A percentile compares a stretch with the other conserved stretches of the same genome.
Conservation (phyloP, 23 tunicate species). For the Halocynthia roretzi region DNA sequence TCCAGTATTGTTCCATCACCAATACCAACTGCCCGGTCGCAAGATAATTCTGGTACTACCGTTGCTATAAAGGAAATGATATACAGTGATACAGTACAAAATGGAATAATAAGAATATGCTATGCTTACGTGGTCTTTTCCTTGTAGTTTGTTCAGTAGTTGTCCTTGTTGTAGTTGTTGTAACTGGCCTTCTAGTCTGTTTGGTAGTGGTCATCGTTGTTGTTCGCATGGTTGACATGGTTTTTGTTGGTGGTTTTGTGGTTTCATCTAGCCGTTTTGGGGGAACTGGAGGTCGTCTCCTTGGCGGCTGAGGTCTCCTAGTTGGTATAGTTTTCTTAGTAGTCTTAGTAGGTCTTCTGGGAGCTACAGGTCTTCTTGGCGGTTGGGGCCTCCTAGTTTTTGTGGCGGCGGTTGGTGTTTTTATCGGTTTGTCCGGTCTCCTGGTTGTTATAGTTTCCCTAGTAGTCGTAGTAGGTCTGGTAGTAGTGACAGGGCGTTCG, state of each 20-base stretch:
- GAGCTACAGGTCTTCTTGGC: too few relatives aligned
- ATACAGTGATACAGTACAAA: not conserved
- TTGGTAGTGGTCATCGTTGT: not conserved
- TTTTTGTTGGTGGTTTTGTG: not conserved
- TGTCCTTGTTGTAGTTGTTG: constrained; percentile 5
- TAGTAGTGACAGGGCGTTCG: too few relatives aligned
- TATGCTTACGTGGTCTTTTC: not conserved
- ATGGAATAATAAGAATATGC: not conserved
- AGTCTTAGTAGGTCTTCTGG: too few relatives aligned
- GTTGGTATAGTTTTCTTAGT: too few relatives aligned
- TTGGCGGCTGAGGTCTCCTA: too few relatives aligned
- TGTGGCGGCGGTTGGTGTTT: too few relatives aligned
- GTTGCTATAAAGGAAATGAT: not conserved
- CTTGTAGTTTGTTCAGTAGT: constrained; percentile 1
- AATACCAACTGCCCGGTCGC: constrained; percentile 5
- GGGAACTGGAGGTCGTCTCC: too few relatives aligned
- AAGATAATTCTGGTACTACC: not conserved
- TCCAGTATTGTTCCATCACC: not conserved
- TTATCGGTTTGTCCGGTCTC: too few relatives aligned
- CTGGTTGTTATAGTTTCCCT: too few relatives aligned
- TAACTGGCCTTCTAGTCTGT: not conserved
- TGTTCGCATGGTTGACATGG: not conserved
- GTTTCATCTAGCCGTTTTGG: not conserved
- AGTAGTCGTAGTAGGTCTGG: too few relatives aligned
- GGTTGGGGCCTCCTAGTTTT: too few relatives aligned